Base-by-base conservation (phyloP, 2,797 vertebrate species). In the Thunnus albacares region DNA sequence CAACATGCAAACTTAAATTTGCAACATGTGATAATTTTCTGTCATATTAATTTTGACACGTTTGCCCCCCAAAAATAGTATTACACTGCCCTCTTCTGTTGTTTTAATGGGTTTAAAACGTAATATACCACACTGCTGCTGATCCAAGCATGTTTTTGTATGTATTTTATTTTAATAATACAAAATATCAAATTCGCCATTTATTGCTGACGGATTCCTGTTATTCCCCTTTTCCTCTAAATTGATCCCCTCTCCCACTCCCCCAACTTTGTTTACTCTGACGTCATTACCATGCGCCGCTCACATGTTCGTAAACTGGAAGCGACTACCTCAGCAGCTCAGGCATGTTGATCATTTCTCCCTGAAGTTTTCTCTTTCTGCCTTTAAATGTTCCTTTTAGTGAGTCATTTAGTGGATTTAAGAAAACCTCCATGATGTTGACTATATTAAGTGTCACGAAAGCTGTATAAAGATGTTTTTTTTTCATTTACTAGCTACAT, bases 281-380 rank as follows among this genome's bases (percentile, higher is more conserved):
- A 86, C 87, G 88, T 91, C 86, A 89, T 79, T 6, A 0, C 10
- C 0, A 5, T 24, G 90, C 86, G 89, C 26, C 85, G 12, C 60
- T 70, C 71, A 80, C 74, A 17, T 38, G 47, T 26, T 22, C 0
- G 0, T 9, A 68, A 35, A 13, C 18, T 2, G 30, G 45, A 66
- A 58, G n/a, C 66, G 28, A 56, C 52, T 13, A 2, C 0, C 2
- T 1, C 15, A 26, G 49, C 11, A 8, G 13, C 2, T 6, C 38
- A 57, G 15, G 59, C 18, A 7, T 30, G 67, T 55, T 33, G 8
- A 3, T 5, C 2, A 30, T 14, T 47, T 17, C 14, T 47, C 45
- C 14, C 6, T 2, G 0, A 47, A 17, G 14, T 51, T 61, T 51
- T 3, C 6, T 0, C 9, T 6, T 6, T 4, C 6, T 47, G 4